These are phyloP conservation scores for Phaonia tiefii DNA, from an alignment of 2,888 invertebrate species.

Conservation along the genomic window DNA sequence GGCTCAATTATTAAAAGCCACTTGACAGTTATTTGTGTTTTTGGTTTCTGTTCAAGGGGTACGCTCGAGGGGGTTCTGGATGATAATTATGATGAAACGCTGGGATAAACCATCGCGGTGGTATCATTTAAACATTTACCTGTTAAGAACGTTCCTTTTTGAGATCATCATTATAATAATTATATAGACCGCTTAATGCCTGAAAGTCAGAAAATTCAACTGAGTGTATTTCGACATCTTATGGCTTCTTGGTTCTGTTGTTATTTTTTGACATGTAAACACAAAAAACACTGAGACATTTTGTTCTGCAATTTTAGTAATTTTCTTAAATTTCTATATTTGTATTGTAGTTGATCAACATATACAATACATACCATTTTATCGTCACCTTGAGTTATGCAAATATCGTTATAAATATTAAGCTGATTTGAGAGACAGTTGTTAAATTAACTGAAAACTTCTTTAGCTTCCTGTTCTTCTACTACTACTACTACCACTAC, in stretches of 20 bases:
- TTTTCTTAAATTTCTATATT: not conserved
- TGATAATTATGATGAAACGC: too few species aligned
- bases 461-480: slow-evolving; percentile 58
- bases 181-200: slow-evolving; percentile 40
- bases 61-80: too few species aligned
- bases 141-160: slow-evolving; percentile 6
- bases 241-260: too few species aligned
- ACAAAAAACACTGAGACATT: not conserved
- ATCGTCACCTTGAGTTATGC: slow-evolving; percentile 19
- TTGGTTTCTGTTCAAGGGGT: too few species aligned
- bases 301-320: not conserved
- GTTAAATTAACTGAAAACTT: slow-evolving; percentile 40
- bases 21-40: too few species aligned
- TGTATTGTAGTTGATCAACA: slow-evolving; percentile 46
- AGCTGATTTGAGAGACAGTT: not conserved
- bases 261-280: not conserved
- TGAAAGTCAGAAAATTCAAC: not conserved
- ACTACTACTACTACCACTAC: slow-evolving; percentile 5
- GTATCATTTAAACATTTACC: too few species aligned
- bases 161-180: slow-evolving; percentile 44
- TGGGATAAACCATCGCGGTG: too few species aligned
- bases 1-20: too few species aligned
- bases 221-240: too few species aligned
- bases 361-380: slow-evolving; percentile 40
- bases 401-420: not conserved